Evolutionary conservation across 1,140 invertebrate species (phyloP).

Genomic region (Capitella teleta): DNA sequence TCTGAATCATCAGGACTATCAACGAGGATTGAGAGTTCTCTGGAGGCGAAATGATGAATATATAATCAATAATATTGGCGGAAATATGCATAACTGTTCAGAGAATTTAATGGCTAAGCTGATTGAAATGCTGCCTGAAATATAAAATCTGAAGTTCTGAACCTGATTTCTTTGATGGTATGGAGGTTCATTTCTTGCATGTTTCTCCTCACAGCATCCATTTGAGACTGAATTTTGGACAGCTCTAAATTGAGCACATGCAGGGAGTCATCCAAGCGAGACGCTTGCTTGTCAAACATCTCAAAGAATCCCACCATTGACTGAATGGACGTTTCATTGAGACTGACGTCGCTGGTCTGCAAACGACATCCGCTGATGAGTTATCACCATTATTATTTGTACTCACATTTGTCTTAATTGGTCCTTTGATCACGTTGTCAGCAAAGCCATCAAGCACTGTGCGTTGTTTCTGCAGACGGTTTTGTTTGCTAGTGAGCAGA

Average conservation of each 20-base stretch:
- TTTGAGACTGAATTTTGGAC: constrained; percentile 3
- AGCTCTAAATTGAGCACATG: constrained; percentile 6
- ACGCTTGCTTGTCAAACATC: constrained; percentile 13
- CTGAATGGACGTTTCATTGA: no score
- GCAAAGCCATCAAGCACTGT: constrained; percentile 18
- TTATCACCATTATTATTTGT: no score
- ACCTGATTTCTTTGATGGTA: neutral
- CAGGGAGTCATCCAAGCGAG: constrained; percentile 13
- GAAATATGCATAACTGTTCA: no score
- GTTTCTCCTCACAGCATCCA: constrained; percentile 9
- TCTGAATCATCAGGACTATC: constrained; percentile 20
- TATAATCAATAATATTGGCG: no score
- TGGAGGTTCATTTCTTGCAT: constrained; percentile 1
- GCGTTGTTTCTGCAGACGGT: constrained; percentile 15
- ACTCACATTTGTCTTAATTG: no score
- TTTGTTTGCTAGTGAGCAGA: constrained; percentile 8
- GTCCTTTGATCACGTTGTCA: constrained; percentile 9
- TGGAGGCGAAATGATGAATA: no score
- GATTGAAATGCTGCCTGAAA: no score
- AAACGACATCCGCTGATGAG: no score
- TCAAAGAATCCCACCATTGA: constrained; percentile 14
- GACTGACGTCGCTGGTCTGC: neutral
- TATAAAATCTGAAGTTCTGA: no score
- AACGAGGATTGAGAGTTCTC: constrained; percentile 25
- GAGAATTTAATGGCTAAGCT: no score